Evolutionary conservation across 2,888 invertebrate species (phyloP).

Genomic region (Cataglyphis altisquamis): DNA sequence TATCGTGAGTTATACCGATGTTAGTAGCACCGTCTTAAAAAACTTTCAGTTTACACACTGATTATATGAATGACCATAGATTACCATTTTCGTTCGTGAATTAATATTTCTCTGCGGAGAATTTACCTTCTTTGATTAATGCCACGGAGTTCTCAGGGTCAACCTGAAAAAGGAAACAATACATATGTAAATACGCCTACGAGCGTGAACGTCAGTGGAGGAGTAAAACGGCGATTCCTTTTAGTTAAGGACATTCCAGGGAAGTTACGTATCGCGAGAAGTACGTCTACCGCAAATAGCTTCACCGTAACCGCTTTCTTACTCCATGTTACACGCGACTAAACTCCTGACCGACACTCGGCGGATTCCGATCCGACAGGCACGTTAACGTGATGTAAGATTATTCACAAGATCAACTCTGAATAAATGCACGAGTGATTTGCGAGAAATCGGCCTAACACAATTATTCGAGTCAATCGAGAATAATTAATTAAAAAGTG

Average conservation of each 20-base stretch:
- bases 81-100: slow-evolving; percentile 33
- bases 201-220: slow-evolving; percentile 13
- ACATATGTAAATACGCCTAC: slow-evolving; percentile 41
- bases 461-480: neutral
- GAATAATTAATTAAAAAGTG: slow-evolving; percentile 2
- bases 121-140: slow-evolving; percentile 95
- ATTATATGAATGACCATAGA: slow-evolving; percentile 24
- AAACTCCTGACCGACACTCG: slow-evolving; percentile 47
- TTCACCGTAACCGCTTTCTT: slow-evolving; percentile 52
- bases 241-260: slow-evolving; percentile 44
- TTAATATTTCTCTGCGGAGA: slow-evolving; percentile 50
- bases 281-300: slow-evolving; percentile 48
- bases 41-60: slow-evolving; percentile 41
- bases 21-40: neutral
- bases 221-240: slow-evolving; percentile 11
- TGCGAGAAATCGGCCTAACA: neutral
- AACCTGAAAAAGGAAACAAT: slow-evolving; percentile 87
- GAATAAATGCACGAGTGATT: slow-evolving; percentile 15
- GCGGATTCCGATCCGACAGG: slow-evolving; percentile 42
- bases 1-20: neutral
- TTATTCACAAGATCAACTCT: neutral
- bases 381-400: slow-evolving; percentile 29
- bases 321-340: slow-evolving; percentile 53
- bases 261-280: slow-evolving; percentile 46
- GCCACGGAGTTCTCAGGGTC: slow-evolving; percentile 93